Conservation (phyloP, 1,140 invertebrate genomes). For the Bombus superbus region DNA sequence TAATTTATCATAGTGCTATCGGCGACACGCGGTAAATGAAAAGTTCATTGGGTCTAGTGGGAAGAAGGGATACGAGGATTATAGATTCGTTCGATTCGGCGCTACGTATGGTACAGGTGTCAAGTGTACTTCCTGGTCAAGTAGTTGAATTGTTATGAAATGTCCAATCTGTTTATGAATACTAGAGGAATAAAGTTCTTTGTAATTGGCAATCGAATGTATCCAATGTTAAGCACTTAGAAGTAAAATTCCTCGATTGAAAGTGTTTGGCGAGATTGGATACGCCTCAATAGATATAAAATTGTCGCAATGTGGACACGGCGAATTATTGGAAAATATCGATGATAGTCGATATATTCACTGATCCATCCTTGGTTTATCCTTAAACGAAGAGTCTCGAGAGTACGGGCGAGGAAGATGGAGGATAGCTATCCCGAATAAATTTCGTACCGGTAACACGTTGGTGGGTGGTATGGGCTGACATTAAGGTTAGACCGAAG, state of each 20-base stretch:
- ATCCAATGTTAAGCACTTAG: no score
- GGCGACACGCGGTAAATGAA: neutral
- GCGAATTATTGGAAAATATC: constrained; percentile 38
- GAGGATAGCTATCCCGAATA: constrained; percentile 67
- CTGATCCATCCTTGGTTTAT: constrained; percentile 70
- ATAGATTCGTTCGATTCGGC: no score
- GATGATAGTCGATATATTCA: constrained; percentile 38
- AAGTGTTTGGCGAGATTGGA: no score
- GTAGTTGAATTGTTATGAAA: no score
- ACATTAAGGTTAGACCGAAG: constrained; percentile 69
- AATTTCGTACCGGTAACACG: constrained; percentile 69
- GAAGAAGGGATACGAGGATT: neutral
- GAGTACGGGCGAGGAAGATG: constrained; percentile 30
- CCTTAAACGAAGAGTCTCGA: constrained; percentile 51
- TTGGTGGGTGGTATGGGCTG: constrained; percentile 49
- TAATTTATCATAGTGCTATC: neutral
- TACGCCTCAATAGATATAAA: neutral
- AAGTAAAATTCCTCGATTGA: no score
- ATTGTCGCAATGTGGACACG: neutral
- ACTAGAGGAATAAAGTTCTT: no score
- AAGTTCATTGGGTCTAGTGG: neutral
- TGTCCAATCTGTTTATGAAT: no score
- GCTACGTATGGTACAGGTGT: no score
- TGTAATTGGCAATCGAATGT: no score
- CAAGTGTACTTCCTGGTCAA: no score